A percentile compares a stretch with the other conserved stretches of the same genome.
phyloP scores from a whole-genome alignment of 2,888 invertebrate genomes.

The Phania funesta region DNA sequence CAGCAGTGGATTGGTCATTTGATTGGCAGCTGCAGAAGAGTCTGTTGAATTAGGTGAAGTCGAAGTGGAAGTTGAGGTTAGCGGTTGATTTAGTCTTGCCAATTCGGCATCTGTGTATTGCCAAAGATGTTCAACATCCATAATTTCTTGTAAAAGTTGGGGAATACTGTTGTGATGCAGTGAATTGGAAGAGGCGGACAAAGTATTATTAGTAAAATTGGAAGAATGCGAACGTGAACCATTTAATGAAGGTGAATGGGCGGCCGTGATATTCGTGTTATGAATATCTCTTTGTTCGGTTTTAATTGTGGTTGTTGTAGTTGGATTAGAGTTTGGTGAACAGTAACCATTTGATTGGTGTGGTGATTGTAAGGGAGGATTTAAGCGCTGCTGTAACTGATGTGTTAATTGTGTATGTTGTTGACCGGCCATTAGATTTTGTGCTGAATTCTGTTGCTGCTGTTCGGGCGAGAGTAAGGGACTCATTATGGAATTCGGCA shows the following conservation, averaged over 20 bases:
- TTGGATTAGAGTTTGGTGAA: slow-evolving; percentile 10
- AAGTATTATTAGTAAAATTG: slow-evolving; percentile 42
- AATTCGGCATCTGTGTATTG: slow-evolving; percentile 93
- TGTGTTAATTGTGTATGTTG: slow-evolving; percentile 66
- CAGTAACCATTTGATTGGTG: slow-evolving; percentile 49
- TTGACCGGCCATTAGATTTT: slow-evolving; percentile 66
- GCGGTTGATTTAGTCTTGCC: slow-evolving; percentile 83
- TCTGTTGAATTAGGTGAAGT: slow-evolving; percentile 69
- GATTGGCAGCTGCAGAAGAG: slow-evolving; percentile 72
- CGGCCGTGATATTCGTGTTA: slow-evolving; percentile 45
- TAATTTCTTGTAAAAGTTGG: slow-evolving; percentile 87
- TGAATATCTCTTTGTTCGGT: slow-evolving; percentile 79
- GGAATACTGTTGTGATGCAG: slow-evolving; percentile 60
- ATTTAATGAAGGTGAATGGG: slow-evolving; percentile 64
- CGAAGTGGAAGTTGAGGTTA: slow-evolving; percentile 74
- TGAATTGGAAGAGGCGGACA: slow-evolving; percentile 41
- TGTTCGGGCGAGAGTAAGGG: slow-evolving; percentile 81
- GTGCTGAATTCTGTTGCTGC: slow-evolving; percentile 66
- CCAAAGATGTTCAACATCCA: slow-evolving; percentile 98
- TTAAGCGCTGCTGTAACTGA: slow-evolving; percentile 67
- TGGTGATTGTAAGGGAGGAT: slow-evolving; percentile 71
- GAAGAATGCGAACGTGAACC: slow-evolving; percentile 60
- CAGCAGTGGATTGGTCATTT: slow-evolving; percentile 82
- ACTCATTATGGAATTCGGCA: slow-evolving; percentile 86
- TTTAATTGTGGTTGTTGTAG: slow-evolving; percentile 78